Evolutionary conservation across 2,888 invertebrate genomes (phyloP), one percentile per base, ranked within the genome.

Genomic region (Frankliniella intonsa): DNA sequence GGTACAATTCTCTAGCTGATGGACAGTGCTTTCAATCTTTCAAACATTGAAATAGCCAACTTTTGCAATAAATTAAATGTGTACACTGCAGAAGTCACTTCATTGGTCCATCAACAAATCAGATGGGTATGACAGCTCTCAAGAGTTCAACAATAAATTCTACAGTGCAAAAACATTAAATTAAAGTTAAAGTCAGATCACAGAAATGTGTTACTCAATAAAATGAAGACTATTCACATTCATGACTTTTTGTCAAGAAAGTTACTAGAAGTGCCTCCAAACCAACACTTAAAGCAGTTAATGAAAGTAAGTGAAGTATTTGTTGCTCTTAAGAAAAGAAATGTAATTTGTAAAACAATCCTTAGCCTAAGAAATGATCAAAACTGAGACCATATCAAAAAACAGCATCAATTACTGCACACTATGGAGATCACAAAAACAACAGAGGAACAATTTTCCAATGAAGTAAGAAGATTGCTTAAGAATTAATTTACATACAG

Each of bases 181-280:
- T 76, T 25, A 76, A 22, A 76, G 69, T 25, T 76, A 7, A 19
- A 22, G 69, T 22, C 69, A 76, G 69, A 76, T 76, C 69, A 76
- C 69, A 76, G 69, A 76, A 76, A 76, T 76, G 69, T 22, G 69
- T 76, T 25, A 76, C 25, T 76, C 25, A 76, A 76, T 76, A 76
- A 76, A 76, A 76, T 25, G 69, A 76, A 12, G 25, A 76, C 69
- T 76, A 76, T 25, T 22, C 69, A 76, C 69, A 76, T 25, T 9
- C 9, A 9, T 76, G 69, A 22, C 11, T 76, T 22, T 8, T 22
- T 76, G 10, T 62, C n/a, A 62, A 12, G 62, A 62, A 76, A 76
- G 69, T 25, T 25, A 25, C 9, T 10, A 22, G 22, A 8, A 25
- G 25, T 11, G 10, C 69, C 69, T 22, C 25, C 8, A 25, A 12